Evolutionary conservation across 2,113 vertebrate genomes (phyloP).

Genomic region (Ivindomyrus marchei): DNA sequence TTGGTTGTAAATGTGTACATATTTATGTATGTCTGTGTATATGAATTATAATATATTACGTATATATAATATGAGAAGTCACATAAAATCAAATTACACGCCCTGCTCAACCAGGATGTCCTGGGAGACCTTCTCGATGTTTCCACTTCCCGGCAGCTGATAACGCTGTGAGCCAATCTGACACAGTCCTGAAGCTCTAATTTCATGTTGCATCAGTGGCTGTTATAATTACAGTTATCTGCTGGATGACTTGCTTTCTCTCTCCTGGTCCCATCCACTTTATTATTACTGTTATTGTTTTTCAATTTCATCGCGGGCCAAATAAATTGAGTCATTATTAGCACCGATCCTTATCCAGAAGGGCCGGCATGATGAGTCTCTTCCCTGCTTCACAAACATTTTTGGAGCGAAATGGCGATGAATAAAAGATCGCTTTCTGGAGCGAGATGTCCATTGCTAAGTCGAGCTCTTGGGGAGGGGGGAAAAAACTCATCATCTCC

Average conservation of each 20-base stretch:
- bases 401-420: conserved; percentile 50
- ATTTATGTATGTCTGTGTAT: neutral
- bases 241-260: neutral
- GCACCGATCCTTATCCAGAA: neutral
- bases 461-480: conserved; percentile 11
- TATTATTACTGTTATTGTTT: neutral
- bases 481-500: neutral
- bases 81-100: neutral
- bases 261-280: neutral
- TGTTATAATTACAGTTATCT: neutral
- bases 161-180: neutral
- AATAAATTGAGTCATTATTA: neutral
- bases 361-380: neutral
- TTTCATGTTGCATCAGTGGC: neutral
- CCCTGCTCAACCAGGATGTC: neutral
- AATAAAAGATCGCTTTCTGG: conserved; percentile 48
- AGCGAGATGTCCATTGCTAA: conserved; percentile 27
- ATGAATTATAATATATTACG: neutral
- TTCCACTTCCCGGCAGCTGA: neutral
- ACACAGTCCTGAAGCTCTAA: neutral
- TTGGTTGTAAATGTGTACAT: neutral
- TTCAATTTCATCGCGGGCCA: neutral
- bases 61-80: neutral
- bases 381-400: conserved; percentile 24
- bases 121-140: neutral